Base-by-base conservation (phyloP, 2,888 invertebrate species). In the Amiota minor region DNA sequence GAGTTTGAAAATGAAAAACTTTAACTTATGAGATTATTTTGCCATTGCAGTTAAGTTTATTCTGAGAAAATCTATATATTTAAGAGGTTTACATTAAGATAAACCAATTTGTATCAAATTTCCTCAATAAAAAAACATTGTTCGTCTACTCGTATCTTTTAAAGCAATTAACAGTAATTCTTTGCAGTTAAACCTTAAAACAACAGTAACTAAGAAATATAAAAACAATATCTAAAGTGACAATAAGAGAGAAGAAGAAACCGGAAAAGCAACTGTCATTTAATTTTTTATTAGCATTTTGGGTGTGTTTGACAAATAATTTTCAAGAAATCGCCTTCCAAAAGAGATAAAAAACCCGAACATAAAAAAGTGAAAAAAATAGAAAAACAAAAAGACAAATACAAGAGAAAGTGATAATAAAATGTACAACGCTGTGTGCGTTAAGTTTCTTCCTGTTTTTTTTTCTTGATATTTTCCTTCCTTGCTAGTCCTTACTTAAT, bases 401-500 rank as follows among this genome's bases (percentile, higher is more conserved):
- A 18, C 16, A 67, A 47, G 10, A 16, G 18, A 67, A 67, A 16
- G 20, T n/a, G 18, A 49, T 20, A 18, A 20, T 18, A 56, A 67
- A 67, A 67, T 67, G n/a, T 20, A n/a, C n/a, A 47, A 67, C 62
- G 45, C 18, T 56, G 70, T n/a, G n/a, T n/a, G n/a, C n/a, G n/a
- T 56, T 35, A 68, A 23, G 14, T 70, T 11, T 55, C 55, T 35
- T 55, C 9, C 20, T 70, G n/a, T 14, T 1, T 59, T 35, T 6
- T 12, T 3, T 50, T 49, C 45, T 35, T 35, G 35, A 0, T 35
- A 35, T 35, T 35, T 35, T 35, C 23, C 68, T 69, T 45, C 56
- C 75, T 68, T 50, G 6, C 67, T 64, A 10, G 61, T 69, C 45
- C 74, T 68, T 23, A n/a, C 67, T 69, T 71, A 77, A 83, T 72